These are phyloP conservation scores for Adineta ricciae DNA, from an alignment of 2,888 invertebrate species.

Conservation along the genomic window DNA sequence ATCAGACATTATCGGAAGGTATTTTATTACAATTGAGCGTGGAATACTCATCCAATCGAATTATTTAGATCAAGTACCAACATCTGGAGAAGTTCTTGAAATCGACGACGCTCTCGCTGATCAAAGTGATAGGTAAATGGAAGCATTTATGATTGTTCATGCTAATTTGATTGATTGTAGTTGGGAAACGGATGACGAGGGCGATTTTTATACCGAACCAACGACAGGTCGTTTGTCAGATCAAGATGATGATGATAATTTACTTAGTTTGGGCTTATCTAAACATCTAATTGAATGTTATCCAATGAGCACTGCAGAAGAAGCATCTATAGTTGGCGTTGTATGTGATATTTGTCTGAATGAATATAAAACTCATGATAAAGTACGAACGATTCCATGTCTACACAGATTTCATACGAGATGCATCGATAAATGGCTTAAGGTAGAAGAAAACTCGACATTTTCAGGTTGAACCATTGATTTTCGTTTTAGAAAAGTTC, in stretches of 20 bases:
- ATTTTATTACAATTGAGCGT: neutral
- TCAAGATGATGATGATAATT: slow-evolving; percentile 2
- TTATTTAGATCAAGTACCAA: neutral
- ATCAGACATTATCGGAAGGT: neutral
- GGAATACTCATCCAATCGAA: too few species aligned
- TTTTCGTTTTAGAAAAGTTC: neutral
- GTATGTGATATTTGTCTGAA: slow-evolving; percentile 21
- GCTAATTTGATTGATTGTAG: neutral
- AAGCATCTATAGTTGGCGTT: neutral
- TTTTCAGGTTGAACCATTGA: too few species aligned
- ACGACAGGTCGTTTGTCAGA: neutral
- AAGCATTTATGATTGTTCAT: neutral
- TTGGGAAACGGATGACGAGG: slow-evolving; percentile 11
- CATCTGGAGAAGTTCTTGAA: neutral
- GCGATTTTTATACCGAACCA: neutral
- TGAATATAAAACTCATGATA: slow-evolving; percentile 8
- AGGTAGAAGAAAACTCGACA: neutral
- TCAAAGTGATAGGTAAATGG: neutral
- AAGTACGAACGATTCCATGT: neutral
- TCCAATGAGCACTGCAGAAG: neutral
- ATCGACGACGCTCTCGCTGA: neutral
- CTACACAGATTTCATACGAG: neutral
- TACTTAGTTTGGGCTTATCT: neutral
- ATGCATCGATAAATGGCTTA: slow-evolving; percentile 18
- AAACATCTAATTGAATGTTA: neutral